Base-by-base conservation (phyloP, 2,888 invertebrate species). In the Dasypolia templi region DNA sequence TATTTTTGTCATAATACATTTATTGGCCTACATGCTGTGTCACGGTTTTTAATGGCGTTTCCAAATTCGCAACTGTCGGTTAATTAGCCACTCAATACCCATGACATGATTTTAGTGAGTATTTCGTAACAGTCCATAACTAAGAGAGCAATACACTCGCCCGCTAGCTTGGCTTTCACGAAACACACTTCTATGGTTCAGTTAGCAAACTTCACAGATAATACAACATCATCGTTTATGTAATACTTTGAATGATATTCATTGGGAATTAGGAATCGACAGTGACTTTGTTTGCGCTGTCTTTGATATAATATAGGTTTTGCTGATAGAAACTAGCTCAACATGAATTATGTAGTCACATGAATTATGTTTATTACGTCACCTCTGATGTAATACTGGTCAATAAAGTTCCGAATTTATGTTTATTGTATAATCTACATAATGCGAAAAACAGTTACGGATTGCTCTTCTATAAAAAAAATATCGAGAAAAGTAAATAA, bases 51-150 rank as follows among this genome's bases (percentile, higher is more conserved):
- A 89, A 89, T 89, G 81, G 77, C 79, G 79, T 87, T 88, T 87
- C 62, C 74, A 75, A 83, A 82, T 87, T 77, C 80, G 85, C 81
- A 83, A 87, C 75, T 63, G 56, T 61, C 17, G 64, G 59, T 63
- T 39, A 53, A 75, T 68, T 17, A n/a, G 49, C 49, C 72, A 72
- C 64, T 74, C 66, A 74, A 81, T 64, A 70, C 69, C 63, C 58
- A 53, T 78, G 70, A 76, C 53, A 73, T 76, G 51, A 59, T 72
- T 82, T 72, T 68, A 66, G 56, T 66, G 49, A 77, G 63, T 69
- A 89, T 90, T 89, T 89, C 89, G 88, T 88, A 88, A 91, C 85
- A 87, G 82, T 66, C 73, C 85, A 81, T 85, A 87, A 87, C 86
- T 84, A 86, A 77, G 82, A 82, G 80, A 81, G 75, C 77, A 84